Conservation (phyloP, 2,797 vertebrate genomes). For the Pseudochirops cupreus region DNA sequence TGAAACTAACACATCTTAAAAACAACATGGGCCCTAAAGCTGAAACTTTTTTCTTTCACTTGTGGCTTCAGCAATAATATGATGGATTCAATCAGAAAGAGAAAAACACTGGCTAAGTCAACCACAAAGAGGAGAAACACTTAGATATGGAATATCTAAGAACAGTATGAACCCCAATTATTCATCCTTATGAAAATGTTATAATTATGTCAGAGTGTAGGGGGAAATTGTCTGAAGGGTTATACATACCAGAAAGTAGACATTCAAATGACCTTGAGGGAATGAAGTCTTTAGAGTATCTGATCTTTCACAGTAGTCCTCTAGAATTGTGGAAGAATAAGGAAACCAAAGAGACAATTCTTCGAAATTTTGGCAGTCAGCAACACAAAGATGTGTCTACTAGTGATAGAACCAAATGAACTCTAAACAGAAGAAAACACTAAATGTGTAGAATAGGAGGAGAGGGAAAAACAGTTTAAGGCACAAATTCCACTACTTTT, state of each 20-base stretch:
- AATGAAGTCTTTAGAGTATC: conserved; percentile 40
- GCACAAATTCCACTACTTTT: conserved; percentile 68
- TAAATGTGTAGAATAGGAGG: background rate
- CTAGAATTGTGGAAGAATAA: conserved; percentile 56
- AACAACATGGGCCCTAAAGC: conserved; percentile 43
- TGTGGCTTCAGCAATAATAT: background rate
- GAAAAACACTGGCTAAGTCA: conserved; percentile 1
- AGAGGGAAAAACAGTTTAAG: conserved; percentile 65
- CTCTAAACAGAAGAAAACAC: conserved; percentile 51
- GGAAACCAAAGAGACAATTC: conserved; percentile 56
- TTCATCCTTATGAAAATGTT: conserved; percentile 47
- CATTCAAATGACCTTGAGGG: conserved; percentile 12
- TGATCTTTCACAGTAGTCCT: conserved; percentile 49
- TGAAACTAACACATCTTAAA: conserved; percentile 33
- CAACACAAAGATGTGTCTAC: conserved; percentile 73
- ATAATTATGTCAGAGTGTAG: background rate
- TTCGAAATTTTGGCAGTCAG: conserved; percentile 66
- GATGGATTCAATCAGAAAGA: conserved; percentile 20
- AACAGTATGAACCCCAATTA: background rate
- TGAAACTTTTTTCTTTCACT: conserved; percentile 20
- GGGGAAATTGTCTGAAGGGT: background rate
- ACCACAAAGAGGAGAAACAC: background rate
- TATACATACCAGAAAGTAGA: background rate
- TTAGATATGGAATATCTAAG: background rate
- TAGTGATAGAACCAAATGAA: conserved; percentile 71